Evolutionary conservation across 2,888 invertebrate species (phyloP).

Genomic region (Onthophagus sagittarius): DNA sequence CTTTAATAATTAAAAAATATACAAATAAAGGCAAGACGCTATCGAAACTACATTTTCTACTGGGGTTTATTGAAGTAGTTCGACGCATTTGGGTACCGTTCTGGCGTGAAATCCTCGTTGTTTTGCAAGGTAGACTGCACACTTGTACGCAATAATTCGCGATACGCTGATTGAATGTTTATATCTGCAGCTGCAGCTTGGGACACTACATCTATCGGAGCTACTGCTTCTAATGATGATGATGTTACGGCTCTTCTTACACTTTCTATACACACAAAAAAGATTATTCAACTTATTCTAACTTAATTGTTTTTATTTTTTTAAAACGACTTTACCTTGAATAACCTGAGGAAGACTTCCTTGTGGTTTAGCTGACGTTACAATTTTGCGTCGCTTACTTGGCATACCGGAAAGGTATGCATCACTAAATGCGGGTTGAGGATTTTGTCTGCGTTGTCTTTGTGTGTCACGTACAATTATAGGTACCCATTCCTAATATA

Average conservation of each 20-base stretch:
- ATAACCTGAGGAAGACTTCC: slow-evolving; percentile 48
- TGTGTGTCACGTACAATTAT: slow-evolving; percentile 78
- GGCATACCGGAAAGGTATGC: slow-evolving; percentile 89
- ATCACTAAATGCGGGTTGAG: slow-evolving; percentile 72
- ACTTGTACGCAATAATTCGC: slow-evolving; percentile 50
- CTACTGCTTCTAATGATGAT: slow-evolving; percentile 50
- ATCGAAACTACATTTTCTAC: slow-evolving; percentile 23
- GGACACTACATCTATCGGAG: slow-evolving; percentile 50
- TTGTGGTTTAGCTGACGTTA: slow-evolving; percentile 47
- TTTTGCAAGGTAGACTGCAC: slow-evolving; percentile 50
- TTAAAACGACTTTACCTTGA: slow-evolving; percentile 35
- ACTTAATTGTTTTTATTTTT: not conserved
- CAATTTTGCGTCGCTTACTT: slow-evolving; percentile 78
- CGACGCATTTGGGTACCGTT: slow-evolving; percentile 46
- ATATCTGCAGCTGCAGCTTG: slow-evolving; percentile 51
- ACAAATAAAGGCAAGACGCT: slow-evolving; percentile 23
- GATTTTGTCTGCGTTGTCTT: slow-evolving; percentile 61
- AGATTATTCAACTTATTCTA: slow-evolving; percentile 7
- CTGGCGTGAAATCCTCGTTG: slow-evolving; percentile 50
- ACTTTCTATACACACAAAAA: slow-evolving; percentile 37
- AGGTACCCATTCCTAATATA: slow-evolving; percentile 83
- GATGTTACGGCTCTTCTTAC: slow-evolving; percentile 50
- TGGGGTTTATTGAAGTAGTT: slow-evolving; percentile 42
- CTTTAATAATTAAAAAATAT: slow-evolving; percentile 23
- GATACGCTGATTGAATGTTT: slow-evolving; percentile 53